Evolutionary conservation across 2,888 invertebrate species (phyloP), one percentile per base, ranked within the genome.

Genomic region (Tachina lurida): DNA sequence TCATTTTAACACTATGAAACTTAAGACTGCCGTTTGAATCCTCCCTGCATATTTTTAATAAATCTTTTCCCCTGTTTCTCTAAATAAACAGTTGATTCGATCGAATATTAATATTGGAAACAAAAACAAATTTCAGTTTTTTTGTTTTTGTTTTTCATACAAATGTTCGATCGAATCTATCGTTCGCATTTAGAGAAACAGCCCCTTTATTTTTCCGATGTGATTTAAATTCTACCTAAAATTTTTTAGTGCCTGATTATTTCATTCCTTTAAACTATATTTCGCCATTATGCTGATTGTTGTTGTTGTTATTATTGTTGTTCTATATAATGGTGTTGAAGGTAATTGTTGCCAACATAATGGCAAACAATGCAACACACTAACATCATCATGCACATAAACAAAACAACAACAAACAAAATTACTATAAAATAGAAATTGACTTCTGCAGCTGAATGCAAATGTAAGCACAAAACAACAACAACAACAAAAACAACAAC

Each of bases 281-380:
- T 45, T 49, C n/a, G 4, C n/a, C 41, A 43, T 52, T 49, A 60
- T 31, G 17, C 15, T 80, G 54, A 52, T 65, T 45, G 41, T 43
- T 52, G 39, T 17, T 22, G 31, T 47, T 49, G 70, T 62, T 49
- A 41, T 41, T 73, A n/a, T 52, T 68, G 10, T 47, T 39, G 41
- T 19, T 49, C 47, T 62, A 52, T 82, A 60, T 73, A 73, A 83
- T 77, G 19, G 83, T 73, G 83, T 77, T 77, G 65, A 73, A 83
- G 77, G 83, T 77, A 83, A 77, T 83, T 77, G 82, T 52, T 77
- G 71, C 22, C 82, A 71, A 58, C 54, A 82, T 47, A 68, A 63
- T 52, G 41, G 47, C 63, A 39, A 58, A 68, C 80, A 80, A 73
- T 80, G 43, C 56, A 74, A 45, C 31, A 52, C n/a, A 73, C 63